A percentile compares a stretch with the other conserved stretches of the same genome.
Evolutionary conservation across 2,888 invertebrate genomes (phyloP).

Genomic region (Drosophila emarginata): DNA sequence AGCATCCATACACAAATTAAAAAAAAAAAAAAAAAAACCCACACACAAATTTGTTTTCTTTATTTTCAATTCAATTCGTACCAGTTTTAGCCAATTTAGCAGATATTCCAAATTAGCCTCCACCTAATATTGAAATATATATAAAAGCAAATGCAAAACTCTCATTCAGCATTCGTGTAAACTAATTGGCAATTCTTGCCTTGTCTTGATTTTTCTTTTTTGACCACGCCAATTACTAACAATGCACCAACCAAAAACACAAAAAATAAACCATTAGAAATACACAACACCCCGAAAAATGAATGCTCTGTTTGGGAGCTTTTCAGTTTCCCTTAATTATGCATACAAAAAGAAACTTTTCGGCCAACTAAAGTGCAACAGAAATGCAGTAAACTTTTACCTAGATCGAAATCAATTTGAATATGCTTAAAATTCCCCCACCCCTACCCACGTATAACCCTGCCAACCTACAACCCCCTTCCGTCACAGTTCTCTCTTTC

Average conservation of each 20-base stretch:
- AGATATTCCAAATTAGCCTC: slow-evolving; percentile 57
- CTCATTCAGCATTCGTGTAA: slow-evolving; percentile 40
- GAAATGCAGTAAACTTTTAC: slow-evolving; percentile 31
- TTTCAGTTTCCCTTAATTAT: slow-evolving; percentile 52
- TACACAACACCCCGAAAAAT: slow-evolving; percentile 4
- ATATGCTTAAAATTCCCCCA: slow-evolving; percentile 14
- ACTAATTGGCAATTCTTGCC: slow-evolving; percentile 34
- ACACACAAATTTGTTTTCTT: too few species aligned
- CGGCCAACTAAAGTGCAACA: slow-evolving; percentile 13
- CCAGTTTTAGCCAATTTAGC: too few species aligned
- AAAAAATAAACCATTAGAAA: neutral
- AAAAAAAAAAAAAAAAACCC: slow-evolving; percentile 14
- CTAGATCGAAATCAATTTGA: slow-evolving; percentile 28
- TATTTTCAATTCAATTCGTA: too few species aligned
- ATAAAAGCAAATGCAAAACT: slow-evolving; percentile 18
- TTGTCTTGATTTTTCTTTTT: slow-evolving; percentile 26
- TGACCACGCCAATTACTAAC: slow-evolving; percentile 30
- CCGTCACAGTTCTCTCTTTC: too few species aligned
- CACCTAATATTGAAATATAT: neutral
- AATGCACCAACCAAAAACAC: neutral
- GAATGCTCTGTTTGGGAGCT: slow-evolving; percentile 17
- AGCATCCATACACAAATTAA: slow-evolving; percentile 20
- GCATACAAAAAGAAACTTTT: slow-evolving; percentile 36
- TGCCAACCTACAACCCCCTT: too few species aligned
- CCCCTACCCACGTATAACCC: neutral